A percentile compares a stretch with the other conserved stretches of the same genome.
phyloP scores from a whole-genome alignment of 2,797 vertebrate species.

The Notamacropus eugenii region DNA sequence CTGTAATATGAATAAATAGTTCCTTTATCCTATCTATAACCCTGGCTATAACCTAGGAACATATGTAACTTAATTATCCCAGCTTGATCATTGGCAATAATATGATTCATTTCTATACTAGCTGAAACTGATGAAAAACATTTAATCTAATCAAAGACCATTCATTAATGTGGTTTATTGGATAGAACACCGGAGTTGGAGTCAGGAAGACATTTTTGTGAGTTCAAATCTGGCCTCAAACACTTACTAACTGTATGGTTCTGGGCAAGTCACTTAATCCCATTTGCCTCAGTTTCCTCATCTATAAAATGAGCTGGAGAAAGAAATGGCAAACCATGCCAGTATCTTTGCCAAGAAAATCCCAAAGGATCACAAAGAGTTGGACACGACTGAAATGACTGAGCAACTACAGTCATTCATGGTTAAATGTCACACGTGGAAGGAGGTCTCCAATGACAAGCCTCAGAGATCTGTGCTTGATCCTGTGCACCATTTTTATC shows the following conservation, averaged over 20 bases:
- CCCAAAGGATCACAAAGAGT: not conserved
- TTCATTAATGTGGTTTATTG: not conserved
- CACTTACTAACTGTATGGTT: not conserved
- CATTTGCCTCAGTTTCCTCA: not conserved
- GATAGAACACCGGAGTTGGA: not conserved
- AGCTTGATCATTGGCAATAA: not conserved
- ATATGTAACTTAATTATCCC: not conserved
- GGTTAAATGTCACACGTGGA: not conserved
- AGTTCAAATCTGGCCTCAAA: not conserved
- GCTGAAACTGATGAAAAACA: not conserved
- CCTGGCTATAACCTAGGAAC: not conserved
- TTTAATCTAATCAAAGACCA: not conserved
- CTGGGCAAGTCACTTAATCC: not conserved
- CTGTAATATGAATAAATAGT: not conserved
- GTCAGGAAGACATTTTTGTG: not conserved
- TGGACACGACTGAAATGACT: not conserved
- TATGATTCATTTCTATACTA: not conserved
- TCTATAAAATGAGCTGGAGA: not conserved
- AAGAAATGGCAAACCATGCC: not conserved
- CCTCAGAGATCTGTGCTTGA: not conserved
- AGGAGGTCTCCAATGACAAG: not conserved
- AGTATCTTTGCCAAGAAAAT: not conserved
- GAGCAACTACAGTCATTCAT: not conserved
- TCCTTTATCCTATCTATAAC: not conserved
- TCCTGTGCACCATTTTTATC: not conserved